Base-by-base conservation (phyloP, 2,888 invertebrate genomes). In the Ichneumoninae sp. region DNA sequence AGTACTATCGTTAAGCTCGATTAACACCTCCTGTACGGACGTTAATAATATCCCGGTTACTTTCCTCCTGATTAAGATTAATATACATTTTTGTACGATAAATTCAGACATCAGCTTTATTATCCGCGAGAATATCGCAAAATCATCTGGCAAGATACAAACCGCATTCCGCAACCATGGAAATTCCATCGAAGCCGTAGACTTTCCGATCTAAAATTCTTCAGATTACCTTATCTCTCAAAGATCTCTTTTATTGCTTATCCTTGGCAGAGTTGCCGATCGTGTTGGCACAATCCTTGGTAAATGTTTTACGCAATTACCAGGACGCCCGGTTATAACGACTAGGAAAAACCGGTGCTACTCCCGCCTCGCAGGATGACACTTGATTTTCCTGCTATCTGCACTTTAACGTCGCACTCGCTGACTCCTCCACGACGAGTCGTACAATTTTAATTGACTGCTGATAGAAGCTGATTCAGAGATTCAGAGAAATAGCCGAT, bases 201-300 rank as follows among this genome's bases (percentile, higher is more conserved):
- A 57, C 26, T 57, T 26, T 26, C 22, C 26, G 57, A 57, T 13
- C 5, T 3, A 26, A 22, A 26, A 22, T 22, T 26, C 26, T 7
- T 57, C 22, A 13, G 22, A 57, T 0, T 57, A 13, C 57, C 13
- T 22, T 57, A 57, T 22, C 57, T 3, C 26, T 22, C 4, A 26
- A 57, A 16, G 44, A 47, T 47, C 44, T 47, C 44, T 47, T 16
- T 4, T 16, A 4, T 3, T 4, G 44, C 44, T 47, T 16, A 90
- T 91, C 91, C 91, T 91, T 91, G 91, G 88, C 89, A 89, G 87
- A 88, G 89, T 90, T 90, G 89, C 88, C 85, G 81, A 86, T 85
- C 86, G 82, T 83, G 19, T 69, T 52, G 19, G 19, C 57, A 69
- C 68, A 19, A n/a, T 69, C 69, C 30, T 44, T 65, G 69, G 33